phyloP scores from a whole-genome alignment of 2,888 invertebrate genomes.

The Lepas anatifera region DNA sequence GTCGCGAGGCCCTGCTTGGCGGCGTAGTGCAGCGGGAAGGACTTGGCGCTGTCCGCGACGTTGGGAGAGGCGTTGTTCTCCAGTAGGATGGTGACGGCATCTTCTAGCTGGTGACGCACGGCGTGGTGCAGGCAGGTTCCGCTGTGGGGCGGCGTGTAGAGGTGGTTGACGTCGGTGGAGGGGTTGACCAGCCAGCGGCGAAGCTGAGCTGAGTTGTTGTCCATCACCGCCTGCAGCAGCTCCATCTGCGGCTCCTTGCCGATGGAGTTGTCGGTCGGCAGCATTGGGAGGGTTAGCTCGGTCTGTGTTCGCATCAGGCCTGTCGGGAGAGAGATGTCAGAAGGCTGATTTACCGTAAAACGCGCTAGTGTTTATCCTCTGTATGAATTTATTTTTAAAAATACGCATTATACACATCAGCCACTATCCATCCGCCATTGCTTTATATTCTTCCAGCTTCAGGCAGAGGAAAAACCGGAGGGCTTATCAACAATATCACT shows the following conservation, averaged over 20 bases:
- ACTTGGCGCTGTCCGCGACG: not conserved
- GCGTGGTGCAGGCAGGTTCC: not conserved
- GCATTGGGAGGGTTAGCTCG: not conserved
- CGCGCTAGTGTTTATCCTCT: too few species aligned
- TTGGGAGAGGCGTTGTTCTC: conserved; percentile 17
- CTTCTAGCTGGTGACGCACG: conserved; percentile 16
- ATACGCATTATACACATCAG: too few species aligned
- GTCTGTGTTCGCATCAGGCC: not conserved
- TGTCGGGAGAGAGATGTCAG: not conserved
- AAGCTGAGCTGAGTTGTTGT: not conserved
- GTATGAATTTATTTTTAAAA: too few species aligned
- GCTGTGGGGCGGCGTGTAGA: not conserved
- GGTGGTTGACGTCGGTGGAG: not conserved
- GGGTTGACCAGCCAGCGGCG: not conserved
- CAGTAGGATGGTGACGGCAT: conserved; percentile 17
- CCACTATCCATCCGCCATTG: too few species aligned
- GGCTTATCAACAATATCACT: too few species aligned
- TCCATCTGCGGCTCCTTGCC: conserved; percentile 2
- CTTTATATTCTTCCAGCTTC: too few species aligned
- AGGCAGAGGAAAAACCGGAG: too few species aligned
- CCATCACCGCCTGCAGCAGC: not conserved
- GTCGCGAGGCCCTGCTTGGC: conserved; percentile 16
- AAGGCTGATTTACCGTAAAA: too few species aligned
- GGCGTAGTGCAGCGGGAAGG: not conserved
- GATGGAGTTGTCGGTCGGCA: not conserved